Percentiles rank a stretch among this genome's conserved stretches.
Conservation (phyloP, 2,113 vertebrate genomes). For the Sminthopsis crassicaudata region DNA sequence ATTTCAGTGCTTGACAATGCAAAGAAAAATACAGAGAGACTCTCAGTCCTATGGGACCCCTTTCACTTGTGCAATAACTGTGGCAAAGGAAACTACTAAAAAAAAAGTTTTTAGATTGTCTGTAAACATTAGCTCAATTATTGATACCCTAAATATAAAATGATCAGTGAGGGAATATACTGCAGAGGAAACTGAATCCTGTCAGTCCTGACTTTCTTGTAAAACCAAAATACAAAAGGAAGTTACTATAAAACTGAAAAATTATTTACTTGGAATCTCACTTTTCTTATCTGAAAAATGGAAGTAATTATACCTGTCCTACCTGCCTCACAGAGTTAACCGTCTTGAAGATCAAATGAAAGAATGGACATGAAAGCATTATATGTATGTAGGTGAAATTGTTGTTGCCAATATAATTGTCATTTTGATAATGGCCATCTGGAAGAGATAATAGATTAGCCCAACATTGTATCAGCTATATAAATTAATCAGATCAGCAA, state of each 20-base stretch:
- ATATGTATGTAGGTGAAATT: neutral
- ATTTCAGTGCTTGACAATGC: neutral
- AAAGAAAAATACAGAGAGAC: neutral
- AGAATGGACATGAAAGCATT: neutral
- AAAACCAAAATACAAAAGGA: neutral
- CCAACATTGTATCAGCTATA: neutral
- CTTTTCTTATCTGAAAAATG: neutral
- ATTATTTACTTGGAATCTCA: neutral
- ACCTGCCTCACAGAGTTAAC: neutral
- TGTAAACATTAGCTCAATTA: neutral
- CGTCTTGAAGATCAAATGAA: neutral
- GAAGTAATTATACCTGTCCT: neutral
- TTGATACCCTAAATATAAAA: neutral
- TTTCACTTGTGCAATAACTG: neutral
- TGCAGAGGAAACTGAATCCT: neutral
- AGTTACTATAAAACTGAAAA: neutral
- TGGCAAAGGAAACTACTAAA: neutral
- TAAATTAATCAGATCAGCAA: slow-evolving; percentile 34
- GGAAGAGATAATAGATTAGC: slow-evolving; percentile 11
- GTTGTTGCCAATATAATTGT: neutral
- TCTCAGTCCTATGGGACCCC: neutral
- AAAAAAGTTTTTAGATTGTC: neutral
- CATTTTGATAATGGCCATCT: neutral
- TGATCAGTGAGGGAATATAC: neutral
- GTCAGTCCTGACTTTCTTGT: neutral